These are phyloP conservation scores for Emydocephalus ijimae DNA, from an alignment of 2,113 vertebrate genomes.

Conservation along the genomic window DNA sequence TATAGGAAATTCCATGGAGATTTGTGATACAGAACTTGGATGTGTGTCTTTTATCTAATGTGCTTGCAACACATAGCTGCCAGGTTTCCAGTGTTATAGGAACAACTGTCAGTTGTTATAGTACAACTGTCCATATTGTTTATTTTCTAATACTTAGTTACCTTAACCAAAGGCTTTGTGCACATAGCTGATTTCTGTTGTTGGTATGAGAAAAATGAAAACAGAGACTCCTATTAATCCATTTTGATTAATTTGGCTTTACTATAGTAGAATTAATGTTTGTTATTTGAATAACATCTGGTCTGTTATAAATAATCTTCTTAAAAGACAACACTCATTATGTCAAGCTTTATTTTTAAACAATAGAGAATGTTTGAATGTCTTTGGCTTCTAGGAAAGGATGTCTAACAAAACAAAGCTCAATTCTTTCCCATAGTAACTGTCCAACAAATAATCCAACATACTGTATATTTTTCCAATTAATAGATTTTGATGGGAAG, in stretches of 20 bases:
- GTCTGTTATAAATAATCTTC: slow-evolving; percentile 47
- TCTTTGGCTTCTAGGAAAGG: slow-evolving; percentile 17
- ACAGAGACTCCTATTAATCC: slow-evolving; percentile 42
- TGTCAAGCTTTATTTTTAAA: slow-evolving; percentile 35
- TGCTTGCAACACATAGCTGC: not conserved
- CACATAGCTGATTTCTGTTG: slow-evolving; percentile 34
- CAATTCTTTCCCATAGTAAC: slow-evolving; percentile 24
- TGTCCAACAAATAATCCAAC: slow-evolving; percentile 32
- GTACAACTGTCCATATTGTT: not conserved
- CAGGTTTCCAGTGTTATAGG: not conserved
- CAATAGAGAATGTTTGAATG: slow-evolving; percentile 32
- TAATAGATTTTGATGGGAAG: slow-evolving; percentile 25
- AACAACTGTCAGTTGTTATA: not conserved
- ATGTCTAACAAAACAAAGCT: slow-evolving; percentile 26
- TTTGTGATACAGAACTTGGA: not conserved
- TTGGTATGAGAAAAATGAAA: not conserved
- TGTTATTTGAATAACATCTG: slow-evolving; percentile 47
- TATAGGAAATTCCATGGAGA: not conserved
- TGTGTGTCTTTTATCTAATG: not conserved
- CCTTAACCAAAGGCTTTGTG: slow-evolving; percentile 25
- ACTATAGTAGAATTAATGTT: slow-evolving; percentile 37
- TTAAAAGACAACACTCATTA: slow-evolving; percentile 25
- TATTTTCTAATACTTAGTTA: slow-evolving; percentile 29
- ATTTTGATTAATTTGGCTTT: slow-evolving; percentile 39
- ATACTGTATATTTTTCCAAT: slow-evolving; percentile 25